These are phyloP conservation scores for Platysteira castanea DNA, from an alignment of 2,113 vertebrate species.

Conservation along the genomic window DNA sequence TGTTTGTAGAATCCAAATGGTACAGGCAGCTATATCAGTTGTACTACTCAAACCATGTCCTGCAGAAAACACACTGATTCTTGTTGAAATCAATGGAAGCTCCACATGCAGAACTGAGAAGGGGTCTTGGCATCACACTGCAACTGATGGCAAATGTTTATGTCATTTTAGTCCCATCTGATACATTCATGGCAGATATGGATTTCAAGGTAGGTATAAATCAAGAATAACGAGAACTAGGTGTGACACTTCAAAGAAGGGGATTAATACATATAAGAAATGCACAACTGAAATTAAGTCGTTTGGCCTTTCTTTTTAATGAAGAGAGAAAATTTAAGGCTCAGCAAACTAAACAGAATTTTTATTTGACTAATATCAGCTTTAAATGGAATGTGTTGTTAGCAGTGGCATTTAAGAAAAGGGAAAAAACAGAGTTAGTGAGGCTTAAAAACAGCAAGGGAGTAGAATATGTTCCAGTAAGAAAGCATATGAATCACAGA, in stretches of 20 bases:
- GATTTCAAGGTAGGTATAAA: not conserved
- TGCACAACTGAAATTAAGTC: not conserved
- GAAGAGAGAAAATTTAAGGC: constrained; percentile 1
- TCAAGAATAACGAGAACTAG: not conserved
- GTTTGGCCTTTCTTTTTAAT: not conserved
- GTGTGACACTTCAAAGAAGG: not conserved
- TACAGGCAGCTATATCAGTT: not conserved
- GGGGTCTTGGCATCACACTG: not conserved
- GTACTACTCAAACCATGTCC: not conserved
- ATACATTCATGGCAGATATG: not conserved
- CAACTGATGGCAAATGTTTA: not conserved
- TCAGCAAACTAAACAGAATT: constrained; percentile 11
- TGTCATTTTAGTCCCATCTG: not conserved
- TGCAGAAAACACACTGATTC: not conserved
- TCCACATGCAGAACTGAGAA: not conserved
- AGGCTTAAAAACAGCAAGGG: constrained; percentile 34
- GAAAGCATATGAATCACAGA: constrained; percentile 43
- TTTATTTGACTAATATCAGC: constrained; percentile 59
- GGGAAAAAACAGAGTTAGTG: constrained; percentile 38
- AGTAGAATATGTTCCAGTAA: constrained; percentile 31
- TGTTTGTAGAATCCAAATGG: not conserved
- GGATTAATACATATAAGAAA: constrained; percentile 3
- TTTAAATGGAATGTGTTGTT: constrained; percentile 55
- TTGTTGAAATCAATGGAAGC: not conserved
- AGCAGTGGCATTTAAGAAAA: constrained; percentile 60